Conservation (phyloP, 2,113 vertebrate genomes). For the Zosterops hypoxanthus region DNA sequence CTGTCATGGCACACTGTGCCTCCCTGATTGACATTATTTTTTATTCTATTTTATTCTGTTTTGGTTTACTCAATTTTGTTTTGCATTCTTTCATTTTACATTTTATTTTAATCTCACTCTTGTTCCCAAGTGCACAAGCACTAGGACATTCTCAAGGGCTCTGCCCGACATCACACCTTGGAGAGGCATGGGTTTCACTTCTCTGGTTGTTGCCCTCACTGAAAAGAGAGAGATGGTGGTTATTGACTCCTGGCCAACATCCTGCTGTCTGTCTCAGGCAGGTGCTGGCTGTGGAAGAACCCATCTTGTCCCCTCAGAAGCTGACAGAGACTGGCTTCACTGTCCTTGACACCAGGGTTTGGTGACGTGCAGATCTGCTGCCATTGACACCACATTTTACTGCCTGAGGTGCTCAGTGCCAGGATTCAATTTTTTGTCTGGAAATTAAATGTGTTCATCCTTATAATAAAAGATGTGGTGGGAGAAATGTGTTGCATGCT, state of each 20-base stretch:
- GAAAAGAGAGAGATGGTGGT: neutral
- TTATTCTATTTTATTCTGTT: neutral
- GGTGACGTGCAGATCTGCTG: neutral
- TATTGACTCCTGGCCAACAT: neutral
- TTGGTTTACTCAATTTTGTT: neutral
- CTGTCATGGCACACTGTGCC: accelerated
- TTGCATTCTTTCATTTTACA: neutral
- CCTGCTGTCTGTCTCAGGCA: accelerated
- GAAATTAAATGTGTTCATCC: neutral
- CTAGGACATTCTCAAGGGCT: accelerated
- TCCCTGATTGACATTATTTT: neutral
- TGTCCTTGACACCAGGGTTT: neutral
- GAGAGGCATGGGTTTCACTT: accelerated
- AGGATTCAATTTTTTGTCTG: neutral
- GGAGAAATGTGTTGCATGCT: accelerated
- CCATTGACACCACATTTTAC: neutral
- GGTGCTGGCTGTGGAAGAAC: too few species aligned
- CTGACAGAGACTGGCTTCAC: neutral
- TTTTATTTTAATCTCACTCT: neutral
- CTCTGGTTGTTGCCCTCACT: accelerated
- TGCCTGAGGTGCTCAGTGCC: neutral
- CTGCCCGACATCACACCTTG: neutral
- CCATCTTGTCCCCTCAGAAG: neutral
- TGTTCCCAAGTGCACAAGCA: neutral
- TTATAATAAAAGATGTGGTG: accelerated